These are phyloP conservation scores for Drosophila mayri DNA, from an alignment of 1,140 invertebrate genomes.

Conservation along the genomic window DNA sequence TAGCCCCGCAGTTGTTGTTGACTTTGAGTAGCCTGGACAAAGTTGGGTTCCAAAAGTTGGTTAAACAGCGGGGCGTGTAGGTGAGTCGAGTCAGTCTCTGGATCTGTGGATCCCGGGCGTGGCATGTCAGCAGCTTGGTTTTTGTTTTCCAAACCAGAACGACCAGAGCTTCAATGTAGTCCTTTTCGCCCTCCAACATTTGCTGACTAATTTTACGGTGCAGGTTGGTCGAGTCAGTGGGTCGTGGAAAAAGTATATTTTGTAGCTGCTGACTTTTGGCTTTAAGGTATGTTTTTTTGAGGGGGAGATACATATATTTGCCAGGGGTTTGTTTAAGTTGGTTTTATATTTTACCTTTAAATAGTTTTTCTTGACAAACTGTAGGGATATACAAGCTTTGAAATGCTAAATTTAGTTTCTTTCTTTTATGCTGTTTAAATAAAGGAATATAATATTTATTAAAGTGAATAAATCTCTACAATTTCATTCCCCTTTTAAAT, in stretches of 20 bases:
- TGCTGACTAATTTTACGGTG: constrained; percentile 44
- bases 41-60: constrained; percentile 32
- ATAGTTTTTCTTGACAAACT: no score
- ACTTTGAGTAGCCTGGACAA: constrained; percentile 62
- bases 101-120: constrained; percentile 24
- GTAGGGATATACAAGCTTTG: no score
- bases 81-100: constrained; percentile 5
- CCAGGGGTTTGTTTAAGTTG: background rate
- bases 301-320: background rate
- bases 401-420: no score
- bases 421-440: no score
- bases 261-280: constrained; percentile 22
- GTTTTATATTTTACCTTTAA: background rate
- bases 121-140: constrained; percentile 47
- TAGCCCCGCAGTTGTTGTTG: constrained; percentile 62
- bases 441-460: background rate
- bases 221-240: constrained; percentile 34
- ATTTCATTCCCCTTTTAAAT: background rate
- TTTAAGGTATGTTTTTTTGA: constrained; percentile 4
- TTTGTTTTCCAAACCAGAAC: constrained; percentile 32
- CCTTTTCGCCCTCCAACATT: constrained; percentile 8
- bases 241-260: constrained; percentile 10
- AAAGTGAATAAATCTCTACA: background rate
- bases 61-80: constrained; percentile 65
- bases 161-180: constrained; percentile 9